Conservation (phyloP, 2,888 invertebrate genomes). For the Diploptera punctata region DNA sequence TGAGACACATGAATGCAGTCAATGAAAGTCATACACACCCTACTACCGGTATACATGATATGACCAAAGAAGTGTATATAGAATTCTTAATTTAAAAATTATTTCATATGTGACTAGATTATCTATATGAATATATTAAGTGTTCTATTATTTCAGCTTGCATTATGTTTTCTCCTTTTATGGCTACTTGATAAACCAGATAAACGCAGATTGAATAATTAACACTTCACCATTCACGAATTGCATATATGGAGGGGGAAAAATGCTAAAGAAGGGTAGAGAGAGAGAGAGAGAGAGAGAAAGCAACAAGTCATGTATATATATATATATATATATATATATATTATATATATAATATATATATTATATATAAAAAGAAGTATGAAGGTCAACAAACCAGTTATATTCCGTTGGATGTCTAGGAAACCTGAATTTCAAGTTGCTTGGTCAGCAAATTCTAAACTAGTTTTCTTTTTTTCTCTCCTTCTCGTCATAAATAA, state of each 20-base stretch:
- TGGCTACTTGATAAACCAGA: not conserved
- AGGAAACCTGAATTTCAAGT: constrained; percentile 22
- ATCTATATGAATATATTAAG: too few species aligned
- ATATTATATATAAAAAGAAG: not conserved
- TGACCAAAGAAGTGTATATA: too few species aligned
- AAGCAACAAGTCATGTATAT: too few species aligned
- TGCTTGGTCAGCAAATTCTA: constrained; percentile 8
- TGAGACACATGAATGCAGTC: too few species aligned
- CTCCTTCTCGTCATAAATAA: too few species aligned
- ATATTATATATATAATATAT: too few species aligned
- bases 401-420: constrained; percentile 7
- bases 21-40: too few species aligned
- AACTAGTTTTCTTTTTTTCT: constrained; percentile 16
- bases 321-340: too few species aligned
- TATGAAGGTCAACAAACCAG: constrained; percentile 25
- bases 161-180: not conserved
- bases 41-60: too few species aligned
- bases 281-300: not conserved
- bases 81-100: too few species aligned
- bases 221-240: not conserved
- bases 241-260: not conserved
- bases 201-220: not conserved
- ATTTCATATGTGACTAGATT: too few species aligned
- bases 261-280: not conserved
- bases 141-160: not conserved